Evolutionary conservation across 1,140 invertebrate species (phyloP).

Genomic region (Galleria mellonella): DNA sequence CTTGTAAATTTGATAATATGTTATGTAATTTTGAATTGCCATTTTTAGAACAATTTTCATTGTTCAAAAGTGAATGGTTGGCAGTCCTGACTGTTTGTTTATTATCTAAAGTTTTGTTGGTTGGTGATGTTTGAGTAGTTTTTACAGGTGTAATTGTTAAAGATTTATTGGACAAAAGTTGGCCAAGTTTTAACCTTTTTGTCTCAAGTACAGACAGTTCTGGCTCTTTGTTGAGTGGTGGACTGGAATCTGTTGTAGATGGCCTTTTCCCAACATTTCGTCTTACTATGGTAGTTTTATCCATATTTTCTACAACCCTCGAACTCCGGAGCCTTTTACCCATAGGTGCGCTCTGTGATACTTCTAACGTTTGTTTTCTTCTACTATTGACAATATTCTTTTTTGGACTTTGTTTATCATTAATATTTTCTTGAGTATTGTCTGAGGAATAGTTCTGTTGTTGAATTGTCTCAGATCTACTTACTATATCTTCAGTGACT

Average conservation of each 20-base stretch:
- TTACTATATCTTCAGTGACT: constrained; percentile 54
- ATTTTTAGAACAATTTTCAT: constrained; percentile 68
- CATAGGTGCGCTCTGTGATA: constrained; percentile 22
- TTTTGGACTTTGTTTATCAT: constrained; percentile 40
- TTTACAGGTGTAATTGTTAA: constrained; percentile 47
- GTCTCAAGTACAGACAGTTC: constrained; percentile 51
- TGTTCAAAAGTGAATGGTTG: constrained; percentile 55
- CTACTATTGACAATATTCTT: constrained; percentile 39
- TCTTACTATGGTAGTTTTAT: constrained; percentile 25
- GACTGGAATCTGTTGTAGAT: constrained; percentile 32
- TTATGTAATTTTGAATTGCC: constrained; percentile 67
- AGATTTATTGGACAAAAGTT: constrained; percentile 56
- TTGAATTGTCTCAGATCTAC: constrained; percentile 28
- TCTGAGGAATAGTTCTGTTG: constrained; percentile 23
- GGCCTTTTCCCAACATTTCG: constrained; percentile 45
- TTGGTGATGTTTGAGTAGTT: constrained; percentile 27
- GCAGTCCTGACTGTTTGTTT: constrained; percentile 35
- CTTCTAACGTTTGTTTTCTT: constrained; percentile 31
- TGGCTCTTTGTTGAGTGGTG: constrained; percentile 39
- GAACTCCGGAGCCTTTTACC: constrained; percentile 63
- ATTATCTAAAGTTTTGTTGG: constrained; percentile 32
- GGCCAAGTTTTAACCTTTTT: constrained; percentile 65
- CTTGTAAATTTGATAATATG: constrained; percentile 62
- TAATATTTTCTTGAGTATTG: constrained; percentile 32
- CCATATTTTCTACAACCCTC: constrained; percentile 44